Conservation (phyloP, 1,140 invertebrate species). For the Dolichoris vasculosae region DNA sequence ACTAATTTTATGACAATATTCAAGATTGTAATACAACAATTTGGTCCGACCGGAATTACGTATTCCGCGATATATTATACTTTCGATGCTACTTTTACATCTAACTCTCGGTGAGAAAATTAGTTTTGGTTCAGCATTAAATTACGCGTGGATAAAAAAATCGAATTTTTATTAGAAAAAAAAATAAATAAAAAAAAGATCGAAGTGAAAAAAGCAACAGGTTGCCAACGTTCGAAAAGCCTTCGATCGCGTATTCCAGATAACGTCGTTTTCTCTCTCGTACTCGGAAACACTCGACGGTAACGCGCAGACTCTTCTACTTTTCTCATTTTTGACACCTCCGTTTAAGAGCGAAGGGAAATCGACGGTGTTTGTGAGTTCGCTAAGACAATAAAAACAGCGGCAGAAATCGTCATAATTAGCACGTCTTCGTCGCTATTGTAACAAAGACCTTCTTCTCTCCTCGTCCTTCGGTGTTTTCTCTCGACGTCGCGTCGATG, state of each 20-base stretch:
- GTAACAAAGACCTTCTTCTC: conserved; percentile 32
- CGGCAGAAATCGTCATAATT: conserved; percentile 34
- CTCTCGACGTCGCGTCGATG: conserved; percentile 27
- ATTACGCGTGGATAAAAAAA: not conserved
- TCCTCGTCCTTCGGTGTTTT: not conserved
- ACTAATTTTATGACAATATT: not conserved
- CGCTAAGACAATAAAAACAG: too few relatives aligned
- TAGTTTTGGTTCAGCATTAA: not conserved
- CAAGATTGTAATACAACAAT: not conserved
- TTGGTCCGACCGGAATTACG: not conserved
- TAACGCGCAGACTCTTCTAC: not conserved
- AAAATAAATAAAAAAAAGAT: conserved; percentile 16
- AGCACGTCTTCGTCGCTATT: not conserved
- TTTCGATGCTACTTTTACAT: not conserved
- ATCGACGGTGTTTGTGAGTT: not conserved
- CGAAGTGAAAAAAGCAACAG: conserved; percentile 8
- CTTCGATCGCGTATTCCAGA: conserved; percentile 15
- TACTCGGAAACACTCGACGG: too few relatives aligned
- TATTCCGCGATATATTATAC: not conserved
- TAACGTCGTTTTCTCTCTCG: not conserved
- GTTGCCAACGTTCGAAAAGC: conserved; percentile 19
- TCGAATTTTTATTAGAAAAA: not conserved
- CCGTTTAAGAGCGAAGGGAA: not conserved
- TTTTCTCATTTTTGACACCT: not conserved
- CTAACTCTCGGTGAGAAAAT: not conserved